Conservation (phyloP, 1,140 invertebrate genomes). For the Dryas iulia region DNA sequence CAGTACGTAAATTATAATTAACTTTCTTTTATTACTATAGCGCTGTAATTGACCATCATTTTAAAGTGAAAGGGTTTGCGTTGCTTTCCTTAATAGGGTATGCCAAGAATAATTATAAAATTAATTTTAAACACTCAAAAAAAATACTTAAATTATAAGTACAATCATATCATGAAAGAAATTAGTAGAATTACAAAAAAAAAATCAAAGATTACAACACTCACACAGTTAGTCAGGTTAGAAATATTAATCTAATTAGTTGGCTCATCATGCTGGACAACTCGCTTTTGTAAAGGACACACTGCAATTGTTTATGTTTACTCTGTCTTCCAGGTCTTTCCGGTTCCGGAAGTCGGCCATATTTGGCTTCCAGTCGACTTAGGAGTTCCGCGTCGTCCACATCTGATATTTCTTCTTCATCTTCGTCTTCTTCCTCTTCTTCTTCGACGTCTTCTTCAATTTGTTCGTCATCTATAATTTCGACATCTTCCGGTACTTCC, state of each 20-base stretch:
- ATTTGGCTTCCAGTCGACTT: slow-evolving; percentile 85
- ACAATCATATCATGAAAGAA: neutral
- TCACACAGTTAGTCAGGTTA: slow-evolving; percentile 72
- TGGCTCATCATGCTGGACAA: slow-evolving; percentile 50
- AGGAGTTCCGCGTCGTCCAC: slow-evolving; percentile 84
- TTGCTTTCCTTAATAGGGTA: no score
- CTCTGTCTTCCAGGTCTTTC: slow-evolving; percentile 78
- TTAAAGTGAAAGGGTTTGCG: no score
- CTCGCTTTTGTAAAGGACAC: slow-evolving; percentile 41
- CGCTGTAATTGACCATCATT: no score
- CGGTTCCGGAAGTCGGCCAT: slow-evolving; percentile 83
- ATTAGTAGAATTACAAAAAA: neutral
- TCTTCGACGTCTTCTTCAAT: slow-evolving; percentile 74
- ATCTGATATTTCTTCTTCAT: slow-evolving; percentile 82
- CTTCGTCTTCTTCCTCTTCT: slow-evolving; percentile 79
- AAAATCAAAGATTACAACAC: slow-evolving; percentile 33
- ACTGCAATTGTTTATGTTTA: slow-evolving; percentile 66
- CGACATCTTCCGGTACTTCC: slow-evolving; percentile 76
- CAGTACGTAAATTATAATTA: no score
- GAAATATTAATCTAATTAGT: slow-evolving; percentile 51
- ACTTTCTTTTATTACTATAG: no score
- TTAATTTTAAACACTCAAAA: neutral
- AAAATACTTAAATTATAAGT: neutral
- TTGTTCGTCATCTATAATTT: slow-evolving; percentile 76
- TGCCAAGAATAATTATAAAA: no score